Evolutionary conservation across 1,140 invertebrate genomes (phyloP).

Genomic region (Drosophila paulistorum): DNA sequence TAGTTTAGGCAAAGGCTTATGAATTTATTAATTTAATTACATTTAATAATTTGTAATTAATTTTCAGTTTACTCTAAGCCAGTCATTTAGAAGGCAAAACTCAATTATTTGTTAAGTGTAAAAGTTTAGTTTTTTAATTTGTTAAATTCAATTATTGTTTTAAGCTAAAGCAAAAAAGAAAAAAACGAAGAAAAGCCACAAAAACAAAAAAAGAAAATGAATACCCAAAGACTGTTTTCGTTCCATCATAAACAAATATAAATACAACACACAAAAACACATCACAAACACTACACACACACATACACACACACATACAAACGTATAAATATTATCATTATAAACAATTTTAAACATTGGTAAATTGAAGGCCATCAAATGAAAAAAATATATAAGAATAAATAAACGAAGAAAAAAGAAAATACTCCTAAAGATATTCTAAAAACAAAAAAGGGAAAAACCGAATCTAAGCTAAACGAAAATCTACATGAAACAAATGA

Average conservation of each 20-base stretch:
- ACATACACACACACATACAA: constrained; percentile 40
- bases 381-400: constrained; percentile 29
- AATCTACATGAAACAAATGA: constrained; percentile 33
- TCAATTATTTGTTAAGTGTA: constrained; percentile 31
- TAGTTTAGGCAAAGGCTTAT: constrained; percentile 66
- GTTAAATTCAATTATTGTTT: constrained; percentile 52
- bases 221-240: constrained; percentile 83
- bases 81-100: constrained; percentile 1
- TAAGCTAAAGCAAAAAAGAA: constrained; percentile 43
- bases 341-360: constrained; percentile 59
- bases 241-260: constrained; percentile 82
- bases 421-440: constrained; percentile 76
- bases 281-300: constrained; percentile 53
- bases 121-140: constrained; percentile 33
- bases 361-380: constrained; percentile 42
- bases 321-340: constrained; percentile 59
- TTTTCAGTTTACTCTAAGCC: constrained; percentile 17
- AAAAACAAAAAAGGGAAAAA: constrained; percentile 43
- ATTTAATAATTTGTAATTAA: constrained; percentile 68
- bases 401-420: constrained; percentile 30
- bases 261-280: constrained; percentile 44
- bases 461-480: constrained; percentile 48
- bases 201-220: constrained; percentile 77
- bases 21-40: constrained; percentile 66
- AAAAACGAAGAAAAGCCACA: constrained; percentile 64